A percentile compares a stretch with the other conserved stretches of the same genome.
Evolutionary conservation across 2,113 vertebrate species (phyloP).

Genomic region (Synodontis membranacea): DNA sequence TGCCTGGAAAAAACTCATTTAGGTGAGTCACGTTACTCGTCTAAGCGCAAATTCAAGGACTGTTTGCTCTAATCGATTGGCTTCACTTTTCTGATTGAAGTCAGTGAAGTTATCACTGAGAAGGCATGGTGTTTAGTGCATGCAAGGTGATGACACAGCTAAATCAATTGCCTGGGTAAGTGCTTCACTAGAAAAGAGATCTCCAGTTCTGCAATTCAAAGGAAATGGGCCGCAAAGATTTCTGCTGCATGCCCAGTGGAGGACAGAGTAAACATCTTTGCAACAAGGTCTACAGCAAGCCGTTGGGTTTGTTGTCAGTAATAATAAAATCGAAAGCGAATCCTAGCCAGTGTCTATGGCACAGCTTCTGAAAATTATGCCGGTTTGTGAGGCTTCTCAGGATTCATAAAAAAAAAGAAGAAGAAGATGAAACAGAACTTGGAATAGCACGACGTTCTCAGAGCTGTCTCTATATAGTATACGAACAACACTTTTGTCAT

Average conservation of each 20-base stretch:
- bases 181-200: conserved; percentile 34
- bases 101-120: conserved; percentile 52
- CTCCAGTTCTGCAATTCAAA: conserved; percentile 43
- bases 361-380: background rate
- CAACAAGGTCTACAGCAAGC: conserved; percentile 9
- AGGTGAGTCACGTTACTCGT: conserved; percentile 33
- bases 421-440: background rate
- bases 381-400: background rate
- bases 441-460: background rate
- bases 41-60: conserved; percentile 54
- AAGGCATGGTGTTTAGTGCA: conserved; percentile 45
- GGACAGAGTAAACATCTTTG: background rate
- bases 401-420: conserved; percentile 12
- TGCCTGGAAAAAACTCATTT: conserved; percentile 39
- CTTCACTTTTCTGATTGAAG: conserved; percentile 59
- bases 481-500: conserved; percentile 17
- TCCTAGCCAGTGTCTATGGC: background rate
- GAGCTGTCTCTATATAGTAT: background rate
- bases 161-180: conserved; percentile 50
- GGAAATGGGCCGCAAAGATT: conserved; percentile 24
- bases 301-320: background rate
- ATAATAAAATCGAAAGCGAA: conserved; percentile 17
- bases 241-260: conserved; percentile 2
- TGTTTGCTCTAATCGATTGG: conserved; percentile 57
- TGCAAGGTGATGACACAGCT: conserved; percentile 53